Evolutionary conservation across 1,140 invertebrate species (phyloP).

Genomic region (Pogonomyrmex californicus): DNA sequence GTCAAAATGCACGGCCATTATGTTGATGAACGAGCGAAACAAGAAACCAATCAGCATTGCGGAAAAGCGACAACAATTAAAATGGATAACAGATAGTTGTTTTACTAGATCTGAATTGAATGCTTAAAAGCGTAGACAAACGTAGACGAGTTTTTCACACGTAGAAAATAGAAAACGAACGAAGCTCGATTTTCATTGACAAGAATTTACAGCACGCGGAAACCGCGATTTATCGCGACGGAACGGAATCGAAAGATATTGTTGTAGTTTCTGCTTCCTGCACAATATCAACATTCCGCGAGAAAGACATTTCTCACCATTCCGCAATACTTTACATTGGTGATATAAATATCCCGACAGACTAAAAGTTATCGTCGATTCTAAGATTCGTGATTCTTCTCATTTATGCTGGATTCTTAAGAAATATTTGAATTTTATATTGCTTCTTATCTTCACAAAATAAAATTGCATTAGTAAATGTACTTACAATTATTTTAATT

Average conservation of each 20-base stretch:
- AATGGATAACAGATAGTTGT: background rate
- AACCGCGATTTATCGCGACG: slow-evolving; percentile 59
- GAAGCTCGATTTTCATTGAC: slow-evolving; percentile 60
- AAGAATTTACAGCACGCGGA: slow-evolving; percentile 57
- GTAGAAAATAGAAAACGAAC: slow-evolving; percentile 52
- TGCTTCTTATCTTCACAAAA: background rate
- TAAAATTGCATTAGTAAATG: background rate
- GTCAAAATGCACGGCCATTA: no score
- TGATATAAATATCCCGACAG: slow-evolving; percentile 62
- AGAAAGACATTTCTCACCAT: slow-evolving; percentile 57
- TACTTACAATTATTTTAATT: background rate
- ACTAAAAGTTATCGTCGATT: slow-evolving; percentile 58
- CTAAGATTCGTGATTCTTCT: background rate
- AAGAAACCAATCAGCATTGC: no score
- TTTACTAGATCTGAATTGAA: background rate
- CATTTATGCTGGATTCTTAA: background rate
- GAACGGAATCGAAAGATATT: slow-evolving; percentile 63
- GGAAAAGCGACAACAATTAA: no score
- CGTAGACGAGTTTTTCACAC: slow-evolving; percentile 3
- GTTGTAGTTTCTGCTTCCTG: slow-evolving; percentile 60
- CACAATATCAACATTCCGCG: slow-evolving; percentile 61
- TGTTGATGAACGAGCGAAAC: no score
- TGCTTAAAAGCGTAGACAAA: background rate
- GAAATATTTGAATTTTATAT: background rate
- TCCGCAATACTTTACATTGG: slow-evolving; percentile 60